Percentiles rank a stretch among this genome's conserved stretches.
Evolutionary conservation across 2,888 invertebrate genomes (phyloP).

Genomic region (Drosophila mulleri): DNA sequence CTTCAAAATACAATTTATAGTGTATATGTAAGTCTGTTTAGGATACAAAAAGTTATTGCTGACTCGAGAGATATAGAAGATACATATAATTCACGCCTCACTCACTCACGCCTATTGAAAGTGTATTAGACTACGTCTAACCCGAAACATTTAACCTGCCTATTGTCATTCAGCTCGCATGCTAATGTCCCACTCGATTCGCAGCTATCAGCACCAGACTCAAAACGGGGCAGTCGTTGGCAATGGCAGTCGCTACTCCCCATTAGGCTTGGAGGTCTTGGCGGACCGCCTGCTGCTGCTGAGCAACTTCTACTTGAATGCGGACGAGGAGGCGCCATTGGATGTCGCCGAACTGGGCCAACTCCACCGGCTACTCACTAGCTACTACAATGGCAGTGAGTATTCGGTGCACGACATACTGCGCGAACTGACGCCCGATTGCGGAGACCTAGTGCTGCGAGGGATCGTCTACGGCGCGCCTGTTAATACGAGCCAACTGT

Average conservation of each 20-base stretch:
- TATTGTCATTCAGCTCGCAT: conserved; percentile 32
- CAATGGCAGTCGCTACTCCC: conserved; percentile 21
- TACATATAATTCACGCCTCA: no score
- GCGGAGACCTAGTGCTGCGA: conserved; percentile 73
- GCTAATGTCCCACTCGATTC: conserved; percentile 47
- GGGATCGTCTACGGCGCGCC: conserved; percentile 71
- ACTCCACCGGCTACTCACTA: conserved; percentile 75
- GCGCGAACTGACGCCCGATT: conserved; percentile 74
- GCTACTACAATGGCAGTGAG: conserved; percentile 70
- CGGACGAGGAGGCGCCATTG: conserved; percentile 57
- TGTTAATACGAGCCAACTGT: conserved; percentile 71
- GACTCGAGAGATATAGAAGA: no score
- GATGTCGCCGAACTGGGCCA: conserved; percentile 58
- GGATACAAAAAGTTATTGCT: no score
- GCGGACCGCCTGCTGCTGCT: conserved; percentile 71
- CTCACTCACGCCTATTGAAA: no score
- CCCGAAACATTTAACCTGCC: no score
- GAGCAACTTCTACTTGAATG: conserved; percentile 72
- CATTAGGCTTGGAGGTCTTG: conserved; percentile 60
- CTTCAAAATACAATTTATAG: no score
- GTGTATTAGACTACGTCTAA: no score
- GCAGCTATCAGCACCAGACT: conserved; percentile 70
- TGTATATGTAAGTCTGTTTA: no score
- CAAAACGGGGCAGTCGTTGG: not conserved
- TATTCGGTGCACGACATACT: conserved; percentile 81